Conservation (phyloP, 2,113 vertebrate genomes). For the Ptyas mucosa region DNA sequence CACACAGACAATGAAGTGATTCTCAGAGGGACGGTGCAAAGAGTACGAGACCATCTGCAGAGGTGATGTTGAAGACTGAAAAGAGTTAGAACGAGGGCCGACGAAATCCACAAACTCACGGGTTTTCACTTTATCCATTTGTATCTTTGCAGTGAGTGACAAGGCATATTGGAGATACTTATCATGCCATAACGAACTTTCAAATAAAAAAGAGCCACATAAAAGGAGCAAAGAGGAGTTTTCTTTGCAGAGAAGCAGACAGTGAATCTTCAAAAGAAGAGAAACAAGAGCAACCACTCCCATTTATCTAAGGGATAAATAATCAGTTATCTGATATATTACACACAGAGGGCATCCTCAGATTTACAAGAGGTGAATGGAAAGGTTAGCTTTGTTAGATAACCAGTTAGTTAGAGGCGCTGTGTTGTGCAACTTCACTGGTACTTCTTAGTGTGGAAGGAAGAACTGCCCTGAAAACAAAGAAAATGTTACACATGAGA, state of each 20-base stretch:
- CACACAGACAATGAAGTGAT: not conserved
- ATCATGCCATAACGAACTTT: not conserved
- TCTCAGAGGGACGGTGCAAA: not conserved
- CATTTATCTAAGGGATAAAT: not conserved
- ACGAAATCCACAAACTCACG: not conserved
- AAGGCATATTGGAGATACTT: not conserved
- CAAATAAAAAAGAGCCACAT: conserved; percentile 4
- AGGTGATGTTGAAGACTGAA: not conserved
- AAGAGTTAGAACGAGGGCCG: not conserved
- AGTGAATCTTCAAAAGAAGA: not conserved
- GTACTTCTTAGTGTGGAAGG: not conserved
- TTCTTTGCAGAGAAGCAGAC: conserved; percentile 1
- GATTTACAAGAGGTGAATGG: not conserved
- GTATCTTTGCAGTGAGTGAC: not conserved
- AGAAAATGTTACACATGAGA: not conserved
- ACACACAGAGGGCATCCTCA: not conserved
- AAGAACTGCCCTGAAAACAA: not conserved
- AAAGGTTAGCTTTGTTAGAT: not conserved
- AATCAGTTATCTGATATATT: not conserved
- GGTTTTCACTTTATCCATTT: not conserved
- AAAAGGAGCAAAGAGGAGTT: not conserved
- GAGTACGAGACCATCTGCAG: too few relatives aligned
- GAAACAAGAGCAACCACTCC: not conserved
- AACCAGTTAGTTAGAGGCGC: not conserved
- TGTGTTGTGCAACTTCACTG: not conserved